Evolutionary conservation across 2,888 invertebrate species (phyloP).

Genomic region (Rotaria socialis): DNA sequence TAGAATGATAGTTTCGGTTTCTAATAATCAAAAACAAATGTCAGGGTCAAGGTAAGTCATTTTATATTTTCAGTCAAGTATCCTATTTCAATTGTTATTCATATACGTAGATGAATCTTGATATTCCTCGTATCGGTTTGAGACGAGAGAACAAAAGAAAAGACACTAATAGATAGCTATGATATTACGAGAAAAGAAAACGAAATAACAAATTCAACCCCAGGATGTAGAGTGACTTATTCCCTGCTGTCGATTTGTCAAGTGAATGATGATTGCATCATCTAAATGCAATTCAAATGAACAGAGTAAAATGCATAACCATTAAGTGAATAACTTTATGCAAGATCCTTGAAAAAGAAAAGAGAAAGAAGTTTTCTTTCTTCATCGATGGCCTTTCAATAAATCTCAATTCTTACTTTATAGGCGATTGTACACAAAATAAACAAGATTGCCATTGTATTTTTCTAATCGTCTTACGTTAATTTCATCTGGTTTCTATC

Average conservation of each 20-base stretch:
- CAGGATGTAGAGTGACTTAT: background rate
- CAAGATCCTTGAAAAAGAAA: background rate
- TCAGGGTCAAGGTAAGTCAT: background rate
- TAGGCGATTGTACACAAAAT: background rate
- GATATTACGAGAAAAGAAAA: no score
- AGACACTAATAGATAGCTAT: no score
- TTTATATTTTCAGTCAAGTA: background rate
- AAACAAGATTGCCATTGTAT: background rate
- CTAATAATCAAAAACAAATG: background rate
- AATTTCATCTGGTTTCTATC: constrained; percentile 4
- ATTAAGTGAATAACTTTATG: background rate
- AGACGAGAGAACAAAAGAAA: no score
- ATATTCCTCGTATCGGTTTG: no score
- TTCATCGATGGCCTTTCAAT: background rate
- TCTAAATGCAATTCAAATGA: background rate
- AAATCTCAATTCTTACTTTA: background rate
- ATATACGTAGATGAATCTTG: no score
- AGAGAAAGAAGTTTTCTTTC: background rate
- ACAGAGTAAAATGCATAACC: background rate
- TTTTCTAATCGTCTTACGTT: background rate
- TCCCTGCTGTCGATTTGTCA: background rate
- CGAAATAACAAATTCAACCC: background rate
- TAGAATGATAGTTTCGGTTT: no score
- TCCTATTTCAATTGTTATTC: background rate
- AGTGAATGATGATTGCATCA: background rate